phyloP scores from a whole-genome alignment of 2,888 invertebrate species.

The Pelosia muscerda region DNA sequence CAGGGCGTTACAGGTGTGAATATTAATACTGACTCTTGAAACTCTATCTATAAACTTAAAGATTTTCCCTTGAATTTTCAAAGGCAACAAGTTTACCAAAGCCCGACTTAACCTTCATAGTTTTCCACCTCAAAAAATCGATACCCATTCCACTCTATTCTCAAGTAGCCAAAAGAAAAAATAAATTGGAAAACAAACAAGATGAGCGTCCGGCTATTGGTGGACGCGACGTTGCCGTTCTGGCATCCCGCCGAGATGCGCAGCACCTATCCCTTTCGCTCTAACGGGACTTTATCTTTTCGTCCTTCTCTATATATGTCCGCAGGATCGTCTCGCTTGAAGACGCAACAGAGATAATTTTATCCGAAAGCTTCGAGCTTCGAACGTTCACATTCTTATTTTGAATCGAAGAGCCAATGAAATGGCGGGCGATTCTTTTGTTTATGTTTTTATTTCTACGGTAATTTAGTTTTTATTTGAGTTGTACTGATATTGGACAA shows the following conservation, averaged over 20 bases:
- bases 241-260: slow-evolving; percentile 77
- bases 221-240: slow-evolving; percentile 84
- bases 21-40: too few relatives aligned
- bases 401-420: slow-evolving; percentile 70
- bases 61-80: too few relatives aligned
- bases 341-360: slow-evolving; percentile 85
- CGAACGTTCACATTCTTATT: slow-evolving; percentile 77
- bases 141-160: slow-evolving; percentile 54
- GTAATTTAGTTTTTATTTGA: slow-evolving; percentile 30
- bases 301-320: slow-evolving; percentile 70
- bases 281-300: slow-evolving; percentile 38
- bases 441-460: slow-evolving; percentile 41
- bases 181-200: slow-evolving; percentile 73
- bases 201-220: slow-evolving; percentile 80
- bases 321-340: slow-evolving; percentile 84
- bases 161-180: slow-evolving; percentile 53
- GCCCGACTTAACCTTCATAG: background rate
- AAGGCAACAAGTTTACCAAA: background rate
- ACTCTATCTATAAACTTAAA: too few relatives aligned
- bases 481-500: slow-evolving; percentile 8
- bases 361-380: slow-evolving; percentile 80
- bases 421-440: slow-evolving; percentile 60
- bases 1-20: too few relatives aligned
- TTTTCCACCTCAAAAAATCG: slow-evolving; percentile 31
- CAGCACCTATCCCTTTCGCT: slow-evolving; percentile 60